Percentiles rank a stretch among this genome's conserved stretches.
Conservation (phyloP, 2,888 invertebrate species). For the Gryllus longicercus region DNA sequence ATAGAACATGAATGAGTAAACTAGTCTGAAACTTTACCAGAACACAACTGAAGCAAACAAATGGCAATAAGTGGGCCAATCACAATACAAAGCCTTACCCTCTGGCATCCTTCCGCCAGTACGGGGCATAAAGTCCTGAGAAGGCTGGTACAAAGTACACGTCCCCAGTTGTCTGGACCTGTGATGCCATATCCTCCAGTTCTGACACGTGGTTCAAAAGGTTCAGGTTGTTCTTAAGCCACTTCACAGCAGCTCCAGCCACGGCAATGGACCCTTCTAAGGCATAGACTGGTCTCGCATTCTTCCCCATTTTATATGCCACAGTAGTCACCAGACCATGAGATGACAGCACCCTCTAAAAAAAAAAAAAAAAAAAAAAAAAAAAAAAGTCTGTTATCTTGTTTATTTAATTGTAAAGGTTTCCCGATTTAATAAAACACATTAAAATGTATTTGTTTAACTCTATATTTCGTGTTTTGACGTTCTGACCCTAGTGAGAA, state of each 20-base stretch:
- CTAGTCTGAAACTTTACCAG: not conserved
- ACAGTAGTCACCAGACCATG: constrained; percentile 88
- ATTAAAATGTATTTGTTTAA: too few relatives aligned
- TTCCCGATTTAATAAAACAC: too few relatives aligned
- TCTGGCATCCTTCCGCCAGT: constrained; percentile 95
- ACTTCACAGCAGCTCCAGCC: constrained; percentile 88
- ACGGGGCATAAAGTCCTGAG: constrained; percentile 93
- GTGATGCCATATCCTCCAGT: constrained; percentile 66
- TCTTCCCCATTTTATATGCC: constrained; percentile 83
- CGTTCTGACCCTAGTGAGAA: too few relatives aligned
- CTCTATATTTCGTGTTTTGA: too few relatives aligned
- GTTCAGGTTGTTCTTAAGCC: constrained; percentile 88
- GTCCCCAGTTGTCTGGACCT: constrained; percentile 85
- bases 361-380: constrained; percentile 23
- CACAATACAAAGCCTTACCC: constrained; percentile 57
- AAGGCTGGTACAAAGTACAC: constrained; percentile 99
- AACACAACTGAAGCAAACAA: too few relatives aligned
- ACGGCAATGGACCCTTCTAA: constrained; percentile 95
- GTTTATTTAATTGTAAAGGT: constrained; percentile 21
- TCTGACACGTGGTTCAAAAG: constrained; percentile 72
- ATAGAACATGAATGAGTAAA: constrained; percentile 20
- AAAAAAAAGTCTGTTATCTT: too few relatives aligned
- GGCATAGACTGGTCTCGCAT: constrained; percentile 79
- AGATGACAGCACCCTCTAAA: constrained; percentile 74
- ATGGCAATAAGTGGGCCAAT: too few relatives aligned